These are phyloP conservation scores for Amphipyra tragopoginis DNA, from an alignment of 2,888 invertebrate genomes.

Conservation along the genomic window DNA sequence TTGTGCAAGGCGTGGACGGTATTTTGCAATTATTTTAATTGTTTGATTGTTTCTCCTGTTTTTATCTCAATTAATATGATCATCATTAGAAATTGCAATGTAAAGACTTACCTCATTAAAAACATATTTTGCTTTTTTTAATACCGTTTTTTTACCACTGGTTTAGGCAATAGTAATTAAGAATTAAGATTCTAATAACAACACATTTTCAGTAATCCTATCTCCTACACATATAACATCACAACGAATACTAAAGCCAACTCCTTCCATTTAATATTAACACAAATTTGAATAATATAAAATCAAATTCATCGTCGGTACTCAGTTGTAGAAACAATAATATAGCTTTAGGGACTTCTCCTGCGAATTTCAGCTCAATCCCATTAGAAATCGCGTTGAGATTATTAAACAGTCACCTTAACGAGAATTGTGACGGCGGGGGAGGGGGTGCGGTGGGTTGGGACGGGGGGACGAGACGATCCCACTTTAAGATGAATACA, in stretches of 20 bases:
- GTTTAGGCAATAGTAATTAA: too few species aligned
- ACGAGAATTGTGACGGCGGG: conserved; percentile 71
- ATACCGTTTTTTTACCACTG: too few species aligned
- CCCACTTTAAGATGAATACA: conserved; percentile 53
- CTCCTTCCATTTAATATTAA: conserved; percentile 58
- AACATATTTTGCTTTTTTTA: too few species aligned
- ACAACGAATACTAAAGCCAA: conserved; percentile 22
- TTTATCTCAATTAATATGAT: too few species aligned
- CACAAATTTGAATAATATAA: conserved; percentile 58
- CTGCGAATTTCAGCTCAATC: conserved; percentile 77
- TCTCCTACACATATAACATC: not conserved
- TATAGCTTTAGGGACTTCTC: conserved; percentile 63
- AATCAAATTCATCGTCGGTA: conserved; percentile 65
- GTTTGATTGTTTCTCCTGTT: too few species aligned
- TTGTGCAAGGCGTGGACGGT: not conserved
- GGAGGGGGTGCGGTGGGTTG: conserved; percentile 12
- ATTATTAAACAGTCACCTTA: conserved; percentile 85
- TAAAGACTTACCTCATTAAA: too few species aligned
- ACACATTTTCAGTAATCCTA: too few species aligned
- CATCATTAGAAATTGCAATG: too few species aligned
- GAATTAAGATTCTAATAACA: too few species aligned
- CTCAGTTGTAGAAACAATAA: conserved; percentile 71
- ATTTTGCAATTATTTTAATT: too few species aligned
- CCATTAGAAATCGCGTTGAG: conserved; percentile 83
- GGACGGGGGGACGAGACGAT: conserved; percentile 16